Base-by-base conservation (phyloP, 92 coral and sea anemone species). In the Epizoanthus fatuus region DNA sequence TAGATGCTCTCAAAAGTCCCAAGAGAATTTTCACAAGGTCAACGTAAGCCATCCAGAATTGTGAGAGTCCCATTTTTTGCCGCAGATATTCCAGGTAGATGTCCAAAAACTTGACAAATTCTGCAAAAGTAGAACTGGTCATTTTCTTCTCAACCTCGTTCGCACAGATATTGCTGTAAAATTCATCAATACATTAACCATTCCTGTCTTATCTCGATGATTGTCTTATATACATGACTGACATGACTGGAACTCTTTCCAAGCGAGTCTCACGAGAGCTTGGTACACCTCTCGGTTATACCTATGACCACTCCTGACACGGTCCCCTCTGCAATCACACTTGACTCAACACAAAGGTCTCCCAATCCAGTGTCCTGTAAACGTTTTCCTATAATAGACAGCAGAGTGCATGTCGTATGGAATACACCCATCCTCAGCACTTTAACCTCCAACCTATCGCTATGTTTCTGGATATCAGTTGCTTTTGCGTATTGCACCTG, bases 291-390 rank as follows among this genome's bases (percentile, higher is more conserved):
- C 47, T 81, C 87, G 81, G 80, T 74, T 88, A 70, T 81, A 88
- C 68, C 80, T 79, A 69, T 63, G 83, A 45, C 87, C 91, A 88
- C 84, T 63, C 81, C 92, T 80, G 81, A 67, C 20, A 90, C 77
- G 29, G 92, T 87, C 11, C 94, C 92, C 63, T 86, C 88, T 55
- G 94, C 89, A 56, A 87, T 71, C 85, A 88, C 86, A 52, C 88
- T 90, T 35, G 90, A 92, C 63, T 88, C 32, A 29, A 29, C 32
- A 29, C 0, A 29, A 29, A 29, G 32, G 32, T 29, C 1, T 29
- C 32, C 32, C 90, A 78, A 73, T 9, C 90, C 87, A 11, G 93
- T 77, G 63, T 90, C 93, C 71, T 80, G 73, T 58, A 85, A 90
- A n/a, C 85, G 63, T 74, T 85, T 90, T 16, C 87, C 90, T 79